Conservation (phyloP, 2,888 invertebrate species). For the Pegoplata infirma region DNA sequence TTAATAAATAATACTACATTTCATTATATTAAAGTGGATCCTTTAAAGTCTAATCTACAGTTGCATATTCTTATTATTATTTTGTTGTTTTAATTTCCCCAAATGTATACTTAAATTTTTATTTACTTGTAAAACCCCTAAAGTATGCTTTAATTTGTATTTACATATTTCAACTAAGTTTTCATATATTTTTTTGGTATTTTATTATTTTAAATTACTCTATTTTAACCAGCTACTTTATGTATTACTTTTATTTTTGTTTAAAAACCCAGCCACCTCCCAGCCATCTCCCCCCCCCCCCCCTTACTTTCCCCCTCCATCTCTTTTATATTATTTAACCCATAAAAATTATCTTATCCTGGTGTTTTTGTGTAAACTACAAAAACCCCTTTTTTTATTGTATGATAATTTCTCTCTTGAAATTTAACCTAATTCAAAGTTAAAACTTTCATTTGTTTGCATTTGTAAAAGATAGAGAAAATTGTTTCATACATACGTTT, state of each 20-base stretch:
- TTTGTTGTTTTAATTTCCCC: conserved; percentile 15
- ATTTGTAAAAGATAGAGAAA: conserved; percentile 38
- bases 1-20: too few relatives aligned
- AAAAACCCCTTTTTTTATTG: conserved; percentile 57
- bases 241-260: too few relatives aligned
- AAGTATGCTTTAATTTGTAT: conserved; percentile 34
- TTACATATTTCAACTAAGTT: conserved; percentile 4
- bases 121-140: conserved; percentile 20
- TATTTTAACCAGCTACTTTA: too few relatives aligned
- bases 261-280: too few relatives aligned
- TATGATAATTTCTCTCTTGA: conserved; percentile 61
- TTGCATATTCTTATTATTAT: neutral
- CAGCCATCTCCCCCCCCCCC: too few relatives aligned
- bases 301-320: too few relatives aligned
- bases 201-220: conserved; percentile 26
- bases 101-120: conserved; percentile 32
- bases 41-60: neutral
- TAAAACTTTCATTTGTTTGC: conserved; percentile 58
- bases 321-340: neutral
- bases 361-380: conserved; percentile 7
- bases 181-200: conserved; percentile 5
- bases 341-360: conserved; percentile 54
- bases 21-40: too few relatives aligned
- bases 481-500: conserved; percentile 6
- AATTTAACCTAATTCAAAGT: conserved; percentile 57